phyloP scores from a whole-genome alignment of 2,888 invertebrate genomes.

The Coelogynopora nodosa region DNA sequence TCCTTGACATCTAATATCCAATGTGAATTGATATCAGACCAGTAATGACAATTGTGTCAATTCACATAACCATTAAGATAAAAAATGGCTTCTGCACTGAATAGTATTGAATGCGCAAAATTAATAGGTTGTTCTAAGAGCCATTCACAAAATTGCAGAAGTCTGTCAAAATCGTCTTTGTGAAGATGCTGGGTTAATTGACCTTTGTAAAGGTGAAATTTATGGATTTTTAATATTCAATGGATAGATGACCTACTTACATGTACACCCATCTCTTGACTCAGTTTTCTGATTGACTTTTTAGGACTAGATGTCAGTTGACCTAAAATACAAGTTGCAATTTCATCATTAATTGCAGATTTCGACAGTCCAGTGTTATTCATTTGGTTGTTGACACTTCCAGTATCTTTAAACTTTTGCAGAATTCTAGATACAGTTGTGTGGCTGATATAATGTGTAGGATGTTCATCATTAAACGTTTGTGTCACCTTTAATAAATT shows the following conservation, averaged over 20 bases:
- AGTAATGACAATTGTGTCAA: constrained; percentile 41
- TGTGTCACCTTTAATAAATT: background rate
- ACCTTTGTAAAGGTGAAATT: constrained; percentile 34
- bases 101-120: background rate
- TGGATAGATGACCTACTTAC: background rate
- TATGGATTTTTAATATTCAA: constrained; percentile 17
- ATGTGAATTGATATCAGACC: constrained; percentile 30
- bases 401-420: constrained; percentile 31
- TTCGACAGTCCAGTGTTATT: background rate
- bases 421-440: background rate
- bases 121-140: constrained; percentile 24
- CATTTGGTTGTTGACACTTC: constrained; percentile 9
- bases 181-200: constrained; percentile 15
- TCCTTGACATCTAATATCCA: constrained; percentile 35
- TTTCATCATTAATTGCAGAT: background rate
- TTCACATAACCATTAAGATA: constrained; percentile 40
- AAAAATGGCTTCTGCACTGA: constrained; percentile 44
- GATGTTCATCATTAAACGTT: constrained; percentile 15
- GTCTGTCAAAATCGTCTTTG: constrained; percentile 26
- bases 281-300: constrained; percentile 5
- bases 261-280: background rate
- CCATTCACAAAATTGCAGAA: constrained; percentile 29
- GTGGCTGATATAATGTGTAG: constrained; percentile 5
- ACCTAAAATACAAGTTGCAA: constrained; percentile 2
- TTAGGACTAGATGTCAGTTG: background rate